Percentiles rank a stretch among this genome's conserved stretches.
Evolutionary conservation across 2,797 vertebrate species (phyloP).

Genomic region (Chaunax sp.): DNA sequence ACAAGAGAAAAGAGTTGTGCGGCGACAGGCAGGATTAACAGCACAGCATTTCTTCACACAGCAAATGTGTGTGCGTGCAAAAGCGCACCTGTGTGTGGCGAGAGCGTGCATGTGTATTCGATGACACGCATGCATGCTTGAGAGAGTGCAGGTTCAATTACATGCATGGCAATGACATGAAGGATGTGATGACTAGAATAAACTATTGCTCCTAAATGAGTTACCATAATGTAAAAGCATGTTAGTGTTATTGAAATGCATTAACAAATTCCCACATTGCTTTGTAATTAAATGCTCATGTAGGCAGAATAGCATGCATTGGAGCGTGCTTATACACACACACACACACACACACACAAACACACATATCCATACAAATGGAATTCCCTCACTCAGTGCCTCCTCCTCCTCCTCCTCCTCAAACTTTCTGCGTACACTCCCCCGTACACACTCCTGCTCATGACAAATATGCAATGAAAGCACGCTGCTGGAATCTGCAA

Average conservation of each 20-base stretch:
- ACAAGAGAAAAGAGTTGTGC: constrained; percentile 31
- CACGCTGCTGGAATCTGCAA: constrained; percentile 68
- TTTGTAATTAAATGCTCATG: constrained; percentile 27
- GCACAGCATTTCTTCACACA: constrained; percentile 45
- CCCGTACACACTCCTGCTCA: constrained; percentile 32
- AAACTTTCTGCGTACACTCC: constrained; percentile 65
- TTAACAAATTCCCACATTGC: constrained; percentile 9
- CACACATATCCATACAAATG: constrained; percentile 63
- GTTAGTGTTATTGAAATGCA: constrained; percentile 10
- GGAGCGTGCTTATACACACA: constrained; percentile 9
- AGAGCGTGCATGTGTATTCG: background rate
- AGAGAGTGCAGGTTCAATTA: constrained; percentile 11
- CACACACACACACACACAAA: constrained; percentile 27
- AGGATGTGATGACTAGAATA: background rate
- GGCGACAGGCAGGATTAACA: constrained; percentile 56
- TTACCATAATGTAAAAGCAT: constrained; percentile 7
- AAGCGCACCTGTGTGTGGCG: constrained; percentile 22
- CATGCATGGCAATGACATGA: constrained; percentile 21
- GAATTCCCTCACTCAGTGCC: constrained; percentile 69
- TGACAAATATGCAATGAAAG: constrained; percentile 72
- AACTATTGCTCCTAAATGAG: constrained; percentile 2
- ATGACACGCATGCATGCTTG: constrained; percentile 2
- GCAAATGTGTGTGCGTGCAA: constrained; percentile 8
- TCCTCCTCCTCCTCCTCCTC: constrained; percentile 53
- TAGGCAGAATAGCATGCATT: constrained; percentile 14